Evolutionary conservation across 2,113 vertebrate species (phyloP).

Genomic region (Nibea albiflora): DNA sequence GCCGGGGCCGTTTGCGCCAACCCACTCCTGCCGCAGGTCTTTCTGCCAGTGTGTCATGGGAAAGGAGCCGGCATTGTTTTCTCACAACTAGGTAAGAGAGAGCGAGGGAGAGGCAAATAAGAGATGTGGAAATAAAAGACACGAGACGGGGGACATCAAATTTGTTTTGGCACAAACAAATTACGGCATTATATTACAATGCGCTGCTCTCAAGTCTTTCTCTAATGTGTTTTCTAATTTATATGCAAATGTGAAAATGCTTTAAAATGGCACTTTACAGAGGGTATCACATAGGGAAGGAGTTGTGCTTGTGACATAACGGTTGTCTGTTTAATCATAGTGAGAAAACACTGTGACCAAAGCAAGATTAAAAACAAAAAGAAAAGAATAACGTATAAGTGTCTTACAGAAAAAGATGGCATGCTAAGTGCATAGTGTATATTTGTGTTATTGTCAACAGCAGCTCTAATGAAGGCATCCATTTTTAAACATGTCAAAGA

Average conservation of each 20-base stretch:
- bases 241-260: slow-evolving; percentile 11
- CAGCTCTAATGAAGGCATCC: too few species aligned
- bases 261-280: not conserved
- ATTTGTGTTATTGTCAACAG: too few species aligned
- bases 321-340: not conserved
- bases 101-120: not conserved
- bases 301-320: not conserved
- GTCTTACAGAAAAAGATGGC: not conserved
- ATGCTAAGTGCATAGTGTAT: too few species aligned
- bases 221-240: slow-evolving; percentile 6
- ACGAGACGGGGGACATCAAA: not conserved
- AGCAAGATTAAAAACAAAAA: not conserved
- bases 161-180: not conserved
- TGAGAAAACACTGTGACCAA: not conserved
- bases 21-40: slow-evolving; percentile 77
- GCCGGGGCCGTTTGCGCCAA: slow-evolving; percentile 51
- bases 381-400: not conserved
- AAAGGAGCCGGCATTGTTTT: slow-evolving; percentile 62
- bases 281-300: not conserved
- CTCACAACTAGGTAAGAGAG: slow-evolving; percentile 75
- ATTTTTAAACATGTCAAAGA: too few species aligned
- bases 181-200: not conserved
- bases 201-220: not conserved
- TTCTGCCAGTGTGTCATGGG: slow-evolving; percentile 75
- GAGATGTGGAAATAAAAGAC: not conserved